A percentile compares a stretch with the other conserved stretches of the same genome.
These are phyloP conservation scores for Neria commutata DNA, from an alignment of 2,888 invertebrate genomes.

Conservation along the genomic window DNA sequence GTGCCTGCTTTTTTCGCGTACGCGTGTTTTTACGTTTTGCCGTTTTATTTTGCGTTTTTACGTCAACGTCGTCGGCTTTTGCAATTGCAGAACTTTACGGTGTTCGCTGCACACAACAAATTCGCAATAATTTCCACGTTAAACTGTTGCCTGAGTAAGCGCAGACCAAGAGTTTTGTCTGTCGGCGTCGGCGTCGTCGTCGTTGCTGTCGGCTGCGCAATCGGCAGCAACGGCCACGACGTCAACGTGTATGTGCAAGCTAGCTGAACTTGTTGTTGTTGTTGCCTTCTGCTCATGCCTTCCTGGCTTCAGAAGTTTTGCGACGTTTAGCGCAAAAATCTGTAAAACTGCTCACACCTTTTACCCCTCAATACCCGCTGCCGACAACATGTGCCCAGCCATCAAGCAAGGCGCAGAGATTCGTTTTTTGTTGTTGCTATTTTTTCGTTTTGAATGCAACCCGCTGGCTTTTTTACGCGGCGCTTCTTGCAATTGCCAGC, in stretches of 20 bases:
- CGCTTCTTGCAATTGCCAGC: neutral
- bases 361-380: no score
- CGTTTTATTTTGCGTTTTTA: slow-evolving; percentile 2
- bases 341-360: no score
- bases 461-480: slow-evolving; percentile 1
- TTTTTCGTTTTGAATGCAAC: no score
- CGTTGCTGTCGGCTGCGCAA: neutral
- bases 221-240: slow-evolving; percentile 21
- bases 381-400: no score
- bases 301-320: no score
- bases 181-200: neutral
- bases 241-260: no score
- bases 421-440: no score
- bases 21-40: neutral
- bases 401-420: no score
- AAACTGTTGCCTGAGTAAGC: slow-evolving; percentile 56
- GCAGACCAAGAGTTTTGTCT: slow-evolving; percentile 53
- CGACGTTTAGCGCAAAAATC: slow-evolving; percentile 1
- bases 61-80: neutral
- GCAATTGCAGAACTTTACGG: neutral
- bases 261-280: no score
- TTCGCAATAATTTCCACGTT: slow-evolving; percentile 61
- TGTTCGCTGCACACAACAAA: slow-evolving; percentile 53
- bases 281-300: no score
- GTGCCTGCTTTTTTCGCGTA: slow-evolving; percentile 16